Evolutionary conservation across 2,888 invertebrate genomes (phyloP).

Genomic region (Coleophora flavipennella): DNA sequence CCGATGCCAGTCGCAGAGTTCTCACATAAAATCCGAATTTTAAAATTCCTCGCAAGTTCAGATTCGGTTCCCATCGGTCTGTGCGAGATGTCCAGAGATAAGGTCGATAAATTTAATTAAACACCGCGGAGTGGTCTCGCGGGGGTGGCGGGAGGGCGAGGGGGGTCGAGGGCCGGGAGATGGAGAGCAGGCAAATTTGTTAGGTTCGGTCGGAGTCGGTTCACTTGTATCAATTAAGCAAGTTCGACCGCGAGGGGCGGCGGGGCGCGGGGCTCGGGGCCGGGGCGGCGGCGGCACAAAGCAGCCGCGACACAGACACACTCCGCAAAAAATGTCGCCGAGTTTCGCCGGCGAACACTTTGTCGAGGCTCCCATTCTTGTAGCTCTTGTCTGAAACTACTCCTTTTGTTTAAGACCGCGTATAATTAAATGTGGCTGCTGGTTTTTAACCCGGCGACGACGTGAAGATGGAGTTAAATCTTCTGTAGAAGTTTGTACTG

Average conservation of each 20-base stretch:
- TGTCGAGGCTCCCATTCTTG: constrained; percentile 11
- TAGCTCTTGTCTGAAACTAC: constrained; percentile 5
- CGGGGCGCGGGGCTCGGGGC: constrained; percentile 17
- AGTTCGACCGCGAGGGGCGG: constrained; percentile 46
- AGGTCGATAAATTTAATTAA: constrained; percentile 68
- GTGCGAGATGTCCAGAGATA: constrained; percentile 54
- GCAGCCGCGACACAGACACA: constrained; percentile 9
- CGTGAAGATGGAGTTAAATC: neutral
- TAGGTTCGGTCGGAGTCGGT: constrained; percentile 9
- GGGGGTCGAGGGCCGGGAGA: neutral
- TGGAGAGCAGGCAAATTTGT: constrained; percentile 48
- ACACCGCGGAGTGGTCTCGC: constrained; percentile 30
- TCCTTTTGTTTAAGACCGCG: constrained; percentile 9
- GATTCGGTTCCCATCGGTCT: constrained; percentile 49
- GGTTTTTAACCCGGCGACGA: constrained; percentile 5
- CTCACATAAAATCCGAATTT: constrained; percentile 48
- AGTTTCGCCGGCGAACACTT: constrained; percentile 12
- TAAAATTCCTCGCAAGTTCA: constrained; percentile 42
- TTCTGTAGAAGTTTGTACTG: constrained; percentile 4
- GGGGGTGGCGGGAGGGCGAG: constrained; percentile 11
- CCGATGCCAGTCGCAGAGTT: constrained; percentile 18
- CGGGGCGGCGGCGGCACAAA: constrained; percentile 17
- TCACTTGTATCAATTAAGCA: constrained; percentile 37
- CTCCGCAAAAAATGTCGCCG: constrained; percentile 11
- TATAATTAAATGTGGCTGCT: constrained; percentile 7